Base-by-base conservation (phyloP, 2,888 invertebrate genomes). In the Ethmia dodecea region DNA sequence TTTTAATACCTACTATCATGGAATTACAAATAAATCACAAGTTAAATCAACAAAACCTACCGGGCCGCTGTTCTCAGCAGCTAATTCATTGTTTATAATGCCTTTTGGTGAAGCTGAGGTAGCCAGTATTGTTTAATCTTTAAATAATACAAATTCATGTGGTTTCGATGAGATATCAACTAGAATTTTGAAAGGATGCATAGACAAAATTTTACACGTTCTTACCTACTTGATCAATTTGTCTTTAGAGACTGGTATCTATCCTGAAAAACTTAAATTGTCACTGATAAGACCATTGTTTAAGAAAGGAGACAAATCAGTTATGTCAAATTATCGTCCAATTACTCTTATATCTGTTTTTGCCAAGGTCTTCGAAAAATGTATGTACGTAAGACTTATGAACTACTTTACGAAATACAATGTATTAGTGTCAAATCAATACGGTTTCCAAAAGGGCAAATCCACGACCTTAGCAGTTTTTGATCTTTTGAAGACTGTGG, bases 331-430 rank as follows among this genome's bases (percentile, higher is more conserved):
- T 6, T 26, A 26, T 11, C 26, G 26, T 2, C 25, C 25, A 27
- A 25, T 12, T 9, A 22, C 28, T 6, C 12, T 26, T 11, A 10
- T 26, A 3, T 13, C 31, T 4, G 10, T 26, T 34, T 62, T 10
- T 10, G n/a, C 26, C n/a, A 11, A 26, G 12, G 12, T 26, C n/a
- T 26, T 10, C 12, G 26, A 26, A 11, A 26, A 26, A 12, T 6
- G n/a, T 3, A 11, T 26, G 3, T 6, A 26, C 6, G 3, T 2
- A 6, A 26, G 12, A 10, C 3, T 26, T 6, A 11, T 12, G 2
- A 6, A 10, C 3, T 26, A 11, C 12, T 26, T 26, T 9, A 11
- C n/a, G 3, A 26, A 26, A 26, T 11, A 26, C 12, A 2, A 26
- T 3, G 12, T 11, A 6, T 11, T 26, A 3, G 3, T 6, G 3